phyloP scores from a whole-genome alignment of 2,888 invertebrate species.

The Plagodis dolabraria region DNA sequence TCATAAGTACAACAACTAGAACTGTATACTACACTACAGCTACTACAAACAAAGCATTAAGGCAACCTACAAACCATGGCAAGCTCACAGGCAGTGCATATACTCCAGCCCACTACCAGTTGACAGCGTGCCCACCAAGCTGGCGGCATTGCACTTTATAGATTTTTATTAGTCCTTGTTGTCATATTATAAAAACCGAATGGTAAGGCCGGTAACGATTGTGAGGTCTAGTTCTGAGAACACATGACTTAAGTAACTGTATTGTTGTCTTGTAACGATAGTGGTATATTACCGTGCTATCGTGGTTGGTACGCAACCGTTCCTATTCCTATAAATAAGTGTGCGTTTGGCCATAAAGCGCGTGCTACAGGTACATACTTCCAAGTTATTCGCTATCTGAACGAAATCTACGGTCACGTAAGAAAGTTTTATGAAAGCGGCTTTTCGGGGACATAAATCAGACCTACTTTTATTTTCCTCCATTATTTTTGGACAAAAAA shows the following conservation, averaged over 20 bases:
- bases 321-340: conserved; percentile 44
- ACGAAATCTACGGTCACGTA: conserved; percentile 44
- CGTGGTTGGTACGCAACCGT: conserved; percentile 16
- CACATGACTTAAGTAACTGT: neutral
- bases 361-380: conserved; percentile 32
- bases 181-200: no score
- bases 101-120: no score
- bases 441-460: conserved; percentile 21
- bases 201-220: no score
- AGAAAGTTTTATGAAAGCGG: conserved; percentile 31
- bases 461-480: conserved; percentile 26
- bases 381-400: conserved; percentile 34
- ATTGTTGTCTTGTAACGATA: neutral
- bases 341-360: conserved; percentile 45
- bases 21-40: no score
- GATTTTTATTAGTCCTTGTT: no score
- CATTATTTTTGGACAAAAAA: conserved; percentile 28
- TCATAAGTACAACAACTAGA: no score
- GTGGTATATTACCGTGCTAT: neutral
- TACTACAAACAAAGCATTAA: no score
- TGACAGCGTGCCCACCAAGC: no score
- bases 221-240: neutral
- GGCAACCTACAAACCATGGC: no score
- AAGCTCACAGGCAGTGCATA: no score
- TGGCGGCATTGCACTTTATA: no score